These are phyloP conservation scores for Elgaria multicarinata DNA, from an alignment of 2,113 vertebrate species.

Conservation along the genomic window DNA sequence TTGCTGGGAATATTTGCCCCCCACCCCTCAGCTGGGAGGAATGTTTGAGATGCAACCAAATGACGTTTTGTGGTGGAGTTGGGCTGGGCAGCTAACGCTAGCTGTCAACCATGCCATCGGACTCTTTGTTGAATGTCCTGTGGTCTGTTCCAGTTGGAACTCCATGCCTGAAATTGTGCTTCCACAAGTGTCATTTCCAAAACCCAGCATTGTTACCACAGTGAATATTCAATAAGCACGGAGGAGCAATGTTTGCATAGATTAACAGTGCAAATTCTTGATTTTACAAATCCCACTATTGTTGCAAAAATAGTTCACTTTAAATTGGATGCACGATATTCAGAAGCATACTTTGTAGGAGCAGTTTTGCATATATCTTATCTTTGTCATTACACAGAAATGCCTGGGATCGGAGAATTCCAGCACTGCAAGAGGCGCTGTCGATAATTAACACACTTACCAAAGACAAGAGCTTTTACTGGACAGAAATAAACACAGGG, in stretches of 20 bases:
- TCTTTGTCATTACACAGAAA: conserved; percentile 50
- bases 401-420: conserved; percentile 41
- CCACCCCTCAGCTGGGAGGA: neutral
- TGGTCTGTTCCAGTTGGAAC: neutral
- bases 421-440: neutral
- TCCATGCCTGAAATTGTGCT: neutral
- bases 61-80: neutral
- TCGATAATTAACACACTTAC: neutral
- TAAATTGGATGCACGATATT: conserved; percentile 45
- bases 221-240: neutral
- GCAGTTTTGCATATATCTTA: conserved; percentile 53
- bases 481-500: neutral
- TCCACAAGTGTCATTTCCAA: neutral
- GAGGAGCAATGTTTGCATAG: conserved; percentile 60
- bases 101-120: neutral
- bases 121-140: neutral
- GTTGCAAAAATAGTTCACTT: conserved; percentile 66
- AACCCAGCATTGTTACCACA: neutral
- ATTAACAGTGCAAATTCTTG: conserved; percentile 47
- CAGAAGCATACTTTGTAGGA: conserved; percentile 60
- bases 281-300: conserved; percentile 62
- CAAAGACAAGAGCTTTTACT: neutral
- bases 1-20: no score
- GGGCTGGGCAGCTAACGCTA: neutral
- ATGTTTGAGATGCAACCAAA: neutral